These are phyloP conservation scores for Opisthograptis luteolata DNA, from an alignment of 2,888 invertebrate genomes.

Conservation along the genomic window DNA sequence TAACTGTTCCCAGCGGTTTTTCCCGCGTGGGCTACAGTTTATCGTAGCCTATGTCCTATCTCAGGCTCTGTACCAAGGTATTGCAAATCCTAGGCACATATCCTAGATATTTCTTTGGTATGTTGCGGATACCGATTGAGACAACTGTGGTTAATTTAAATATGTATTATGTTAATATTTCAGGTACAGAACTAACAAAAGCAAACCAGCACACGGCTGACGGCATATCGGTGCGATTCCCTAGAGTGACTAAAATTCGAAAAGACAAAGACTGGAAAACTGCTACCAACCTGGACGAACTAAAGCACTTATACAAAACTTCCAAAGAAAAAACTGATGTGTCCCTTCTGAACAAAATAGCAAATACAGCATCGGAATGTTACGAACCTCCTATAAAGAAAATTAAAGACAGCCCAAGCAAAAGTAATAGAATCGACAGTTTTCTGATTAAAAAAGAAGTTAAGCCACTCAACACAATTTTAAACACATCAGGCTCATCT, in stretches of 20 bases:
- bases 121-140: too few species aligned
- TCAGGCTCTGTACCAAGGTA: too few species aligned
- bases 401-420: conserved; percentile 52
- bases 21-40: too few species aligned
- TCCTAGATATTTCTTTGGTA: too few species aligned
- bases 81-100: too few species aligned
- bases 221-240: conserved; percentile 97
- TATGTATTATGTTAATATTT: conserved; percentile 33
- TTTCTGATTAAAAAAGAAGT: conserved; percentile 23
- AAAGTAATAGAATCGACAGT: conserved; percentile 38
- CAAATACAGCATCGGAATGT: conserved; percentile 52
- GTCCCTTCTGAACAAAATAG: conserved; percentile 78
- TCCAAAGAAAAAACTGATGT: conserved; percentile 88
- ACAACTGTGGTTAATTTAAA: not conserved
- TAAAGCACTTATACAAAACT: conserved; percentile 87
- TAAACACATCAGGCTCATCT: conserved; percentile 10
- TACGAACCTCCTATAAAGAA: conserved; percentile 58
- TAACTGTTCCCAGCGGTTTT: too few species aligned
- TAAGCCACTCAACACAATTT: not conserved
- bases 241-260: conserved; percentile 92
- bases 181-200: conserved; percentile 90
- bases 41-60: too few species aligned
- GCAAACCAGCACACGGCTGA: conserved; percentile 95
- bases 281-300: conserved; percentile 91
- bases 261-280: conserved; percentile 93